Conservation (phyloP, 53 echinoderm and acorn worm genomes). For the Henricia sp. region DNA sequence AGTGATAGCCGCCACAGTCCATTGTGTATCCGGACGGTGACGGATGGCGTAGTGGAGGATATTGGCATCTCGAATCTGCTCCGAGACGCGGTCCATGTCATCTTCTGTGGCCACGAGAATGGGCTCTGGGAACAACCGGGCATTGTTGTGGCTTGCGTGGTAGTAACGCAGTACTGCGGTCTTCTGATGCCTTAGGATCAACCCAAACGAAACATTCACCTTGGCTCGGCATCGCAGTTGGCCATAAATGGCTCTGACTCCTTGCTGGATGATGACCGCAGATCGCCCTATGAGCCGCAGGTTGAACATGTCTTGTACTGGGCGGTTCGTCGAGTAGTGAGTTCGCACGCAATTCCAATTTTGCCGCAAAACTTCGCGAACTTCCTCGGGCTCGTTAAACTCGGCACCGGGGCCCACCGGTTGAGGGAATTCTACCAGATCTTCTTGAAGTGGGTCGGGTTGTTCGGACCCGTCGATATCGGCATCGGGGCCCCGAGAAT, state of each 20-base stretch:
- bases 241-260: neutral
- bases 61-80: too few relatives aligned
- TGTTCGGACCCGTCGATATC: neutral
- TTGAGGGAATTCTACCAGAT: neutral
- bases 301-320: constrained; percentile 5
- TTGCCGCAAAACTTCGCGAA: neutral
- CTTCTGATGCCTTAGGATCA: constrained; percentile 10
- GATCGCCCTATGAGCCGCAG: neutral
- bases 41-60: too few relatives aligned
- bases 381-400: too few relatives aligned
- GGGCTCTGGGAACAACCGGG: constrained; percentile 22
- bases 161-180: constrained; percentile 7
- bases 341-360: neutral
- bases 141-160: too few relatives aligned
- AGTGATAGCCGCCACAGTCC: constrained; percentile 48
- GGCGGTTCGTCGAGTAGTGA: too few relatives aligned
- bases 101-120: neutral
- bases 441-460: too few relatives aligned
- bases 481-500: too few relatives aligned
- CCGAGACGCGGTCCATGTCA: too few relatives aligned
- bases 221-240: constrained; percentile 8
- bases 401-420: neutral
- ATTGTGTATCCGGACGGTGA: too few relatives aligned
- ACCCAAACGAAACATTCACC: constrained; percentile 18
- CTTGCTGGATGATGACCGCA: neutral